Conservation (phyloP, 2,113 vertebrate species). For the Australoheros scitulus region DNA sequence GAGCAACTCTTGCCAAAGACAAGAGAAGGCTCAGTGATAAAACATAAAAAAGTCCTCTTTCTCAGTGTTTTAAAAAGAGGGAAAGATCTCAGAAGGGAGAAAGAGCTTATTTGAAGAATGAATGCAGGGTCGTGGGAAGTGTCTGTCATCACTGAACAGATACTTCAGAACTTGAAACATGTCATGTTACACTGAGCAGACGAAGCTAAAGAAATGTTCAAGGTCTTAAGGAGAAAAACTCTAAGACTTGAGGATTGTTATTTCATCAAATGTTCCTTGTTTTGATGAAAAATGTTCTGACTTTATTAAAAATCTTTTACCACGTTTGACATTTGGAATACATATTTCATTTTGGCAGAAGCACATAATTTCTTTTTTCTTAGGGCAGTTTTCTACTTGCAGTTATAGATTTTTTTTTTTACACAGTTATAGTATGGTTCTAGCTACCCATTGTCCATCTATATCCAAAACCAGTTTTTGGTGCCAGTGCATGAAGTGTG, state of each 20-base stretch:
- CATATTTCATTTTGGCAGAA: conserved; percentile 10
- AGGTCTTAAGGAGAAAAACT: conserved; percentile 22
- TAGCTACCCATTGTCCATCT: not conserved
- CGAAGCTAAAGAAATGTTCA: conserved; percentile 31
- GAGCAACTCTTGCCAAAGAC: conserved; percentile 46
- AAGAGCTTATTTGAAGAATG: conserved; percentile 53
- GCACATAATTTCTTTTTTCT: not conserved
- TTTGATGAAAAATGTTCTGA: conserved; percentile 34
- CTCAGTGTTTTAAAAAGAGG: conserved; percentile 21
- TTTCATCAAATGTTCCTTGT: conserved; percentile 19
- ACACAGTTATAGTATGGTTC: conserved; percentile 14
- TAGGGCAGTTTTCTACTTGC: not conserved
- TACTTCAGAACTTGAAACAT: conserved; percentile 40
- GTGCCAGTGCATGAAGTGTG: not conserved
- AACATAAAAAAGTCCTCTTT: conserved; percentile 15
- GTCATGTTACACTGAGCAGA: conserved; percentile 65
- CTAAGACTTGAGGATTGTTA: conserved; percentile 11
- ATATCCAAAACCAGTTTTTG: not conserved
- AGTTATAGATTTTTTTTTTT: not conserved
- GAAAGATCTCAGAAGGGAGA: conserved; percentile 31
- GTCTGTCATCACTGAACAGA: conserved; percentile 51
- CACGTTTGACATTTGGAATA: conserved; percentile 31
- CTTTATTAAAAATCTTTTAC: conserved; percentile 11
- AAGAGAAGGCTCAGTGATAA: conserved; percentile 25
- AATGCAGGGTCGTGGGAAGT: conserved; percentile 66